Evolutionary conservation across 1,140 invertebrate genomes (phyloP).

Genomic region (Dendroctonus valens): DNA sequence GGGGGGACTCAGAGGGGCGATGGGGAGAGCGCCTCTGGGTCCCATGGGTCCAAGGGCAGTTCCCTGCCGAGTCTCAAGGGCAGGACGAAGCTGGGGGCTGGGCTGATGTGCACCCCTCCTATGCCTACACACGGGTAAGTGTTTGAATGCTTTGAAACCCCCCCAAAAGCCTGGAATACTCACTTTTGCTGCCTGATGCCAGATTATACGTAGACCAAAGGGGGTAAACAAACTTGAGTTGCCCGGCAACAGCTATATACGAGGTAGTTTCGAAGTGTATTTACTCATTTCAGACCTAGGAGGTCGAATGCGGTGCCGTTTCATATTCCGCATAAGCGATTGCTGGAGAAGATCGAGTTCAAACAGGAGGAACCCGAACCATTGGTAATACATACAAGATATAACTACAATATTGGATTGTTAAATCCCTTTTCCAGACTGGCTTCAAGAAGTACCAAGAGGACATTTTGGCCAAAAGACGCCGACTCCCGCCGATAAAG

Average conservation of each 20-base stretch:
- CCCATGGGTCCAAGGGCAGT: background rate
- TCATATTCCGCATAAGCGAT: slow-evolving; percentile 58
- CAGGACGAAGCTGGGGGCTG: background rate
- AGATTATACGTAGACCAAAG: background rate
- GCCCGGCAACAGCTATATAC: background rate
- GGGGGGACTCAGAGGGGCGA: slow-evolving; percentile 6
- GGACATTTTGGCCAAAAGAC: slow-evolving; percentile 16
- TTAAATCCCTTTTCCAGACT: slow-evolving; percentile 15
- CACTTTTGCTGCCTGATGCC: background rate
- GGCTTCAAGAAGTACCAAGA: slow-evolving; percentile 29
- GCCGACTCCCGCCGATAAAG: slow-evolving; percentile 10
- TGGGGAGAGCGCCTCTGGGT: slow-evolving; percentile 7
- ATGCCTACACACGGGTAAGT: slow-evolving; percentile 10
- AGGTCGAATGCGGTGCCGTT: slow-evolving; percentile 54
- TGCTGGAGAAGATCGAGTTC: slow-evolving; percentile 57
- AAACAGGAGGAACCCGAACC: slow-evolving; percentile 55
- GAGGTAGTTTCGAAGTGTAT: background rate
- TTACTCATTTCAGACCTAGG: slow-evolving; percentile 33
- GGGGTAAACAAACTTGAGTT: background rate
- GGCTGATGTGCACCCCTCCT: slow-evolving; percentile 14
- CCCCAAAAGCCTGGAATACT: background rate
- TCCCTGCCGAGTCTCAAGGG: background rate
- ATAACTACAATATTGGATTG: background rate
- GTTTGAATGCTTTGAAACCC: background rate
- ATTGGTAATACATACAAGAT: slow-evolving; percentile 50